Evolutionary conservation across 2,888 invertebrate genomes (phyloP), one percentile per base, ranked within the genome.

Genomic region (Euzetes globulus): DNA sequence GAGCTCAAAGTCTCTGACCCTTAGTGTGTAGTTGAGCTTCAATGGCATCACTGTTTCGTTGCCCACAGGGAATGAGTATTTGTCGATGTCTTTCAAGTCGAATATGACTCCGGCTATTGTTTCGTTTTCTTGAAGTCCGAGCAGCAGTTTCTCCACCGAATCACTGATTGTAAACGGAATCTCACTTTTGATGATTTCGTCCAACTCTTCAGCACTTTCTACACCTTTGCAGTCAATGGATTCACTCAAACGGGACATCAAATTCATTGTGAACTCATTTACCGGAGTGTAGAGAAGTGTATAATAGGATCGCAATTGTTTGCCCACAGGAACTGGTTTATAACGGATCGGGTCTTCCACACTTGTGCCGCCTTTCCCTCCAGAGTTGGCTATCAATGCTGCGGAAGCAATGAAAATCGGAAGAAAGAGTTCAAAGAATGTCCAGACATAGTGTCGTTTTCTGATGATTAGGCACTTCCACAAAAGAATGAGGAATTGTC

Each of bases 391-490:
- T 27, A 72, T 75, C 6, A 72, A 29, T 13, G 75, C 68, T 4
- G 70, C 50, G 13, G 72, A 72, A 15, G 75, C 72, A n/a, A 75
- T 75, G 22, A 76, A 74, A 5, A 76, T 55, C 6, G 76, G 76
- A 19, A 74, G 41, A 15, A 71, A 13, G 22, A 74, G 15, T 29
- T 74, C 74, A 25, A 76, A 60, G 45, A 71, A 60, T 9, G 76
- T 76, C 74, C 74, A 74, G 25, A 76, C 19, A 27, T 76, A 76
- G 58, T 76, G 76, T 41, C 76, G 73, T 45, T 74, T 73, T 11
- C 73, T 74, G 17, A 76, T 73, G 1, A 76, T 22, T 5, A 19
- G 71, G 22, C 55, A 68, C 45, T 76, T 76, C 76, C 76, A 76
- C 4, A 76, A 41, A 6, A 76, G 73, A 15, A 72, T 70, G n/a